Base-by-base conservation (phyloP, 1,140 invertebrate species). In the Antheraea mylitta region DNA sequence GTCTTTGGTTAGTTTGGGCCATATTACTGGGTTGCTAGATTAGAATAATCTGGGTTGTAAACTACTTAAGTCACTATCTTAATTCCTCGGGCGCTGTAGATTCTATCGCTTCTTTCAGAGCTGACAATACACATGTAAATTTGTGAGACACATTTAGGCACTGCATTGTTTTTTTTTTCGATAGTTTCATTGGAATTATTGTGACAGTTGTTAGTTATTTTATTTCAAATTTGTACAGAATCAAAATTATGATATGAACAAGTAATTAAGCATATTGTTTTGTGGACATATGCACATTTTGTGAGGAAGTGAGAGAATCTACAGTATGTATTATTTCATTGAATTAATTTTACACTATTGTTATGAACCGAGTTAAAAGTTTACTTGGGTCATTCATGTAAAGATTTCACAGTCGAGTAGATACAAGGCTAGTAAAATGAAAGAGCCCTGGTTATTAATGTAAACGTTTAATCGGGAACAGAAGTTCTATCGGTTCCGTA, bases 101-200 rank as follows among this genome's bases (percentile, higher is more conserved):
- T 81, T 81, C 80, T 80, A 63, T 79, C 69, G 82, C 82, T 79
- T 82, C 63, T 75, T 42, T 71, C 68, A 75, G 64, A 13, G 69
- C 64, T 74, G 16, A 53, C 16, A 75, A 72, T 72, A 76, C 75
- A 76, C 63, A 69, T 85, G 79, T 81, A 79, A 58, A 80, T 75
- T 75, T 66, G 36, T 38, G 60, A 64, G 63, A 70, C 68, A 70
- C 68, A 38, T 53, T 6, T 11, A 53, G 13, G 45, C 45, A n/a
- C 45, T 53, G 45, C 45, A 48, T 10, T 48, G 8, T 9, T 13
- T 53, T 16, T 16, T 53, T 53, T 53, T 13, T 53, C 10, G 13
- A 13, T 2, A 42, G 45, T 16, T 53, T 13, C 9, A 16, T 53
- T 42, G 38, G 7, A 42, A 42, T 42, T 8, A 9, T 42, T 42